Conservation (phyloP, 37 sponge, comb jelly and placozoan species). For the Spongilla lacustris region DNA sequence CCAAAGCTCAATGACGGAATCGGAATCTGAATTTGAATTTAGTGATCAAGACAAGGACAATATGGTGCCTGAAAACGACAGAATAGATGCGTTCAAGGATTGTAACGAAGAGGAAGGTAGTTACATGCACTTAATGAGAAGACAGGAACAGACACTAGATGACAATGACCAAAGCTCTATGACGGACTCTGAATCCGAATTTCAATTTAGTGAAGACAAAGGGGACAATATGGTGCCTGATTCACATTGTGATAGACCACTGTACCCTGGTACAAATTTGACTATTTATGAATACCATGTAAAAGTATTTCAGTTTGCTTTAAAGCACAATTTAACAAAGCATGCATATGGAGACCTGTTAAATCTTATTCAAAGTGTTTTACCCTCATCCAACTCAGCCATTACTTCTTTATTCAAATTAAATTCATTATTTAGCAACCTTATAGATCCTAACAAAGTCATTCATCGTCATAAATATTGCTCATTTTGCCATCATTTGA, state of each 20-base stretch:
- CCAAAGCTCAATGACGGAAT: neutral
- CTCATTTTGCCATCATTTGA: slow-evolving; percentile 1
- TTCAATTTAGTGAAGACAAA: slow-evolving; percentile 1
- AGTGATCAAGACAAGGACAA: neutral
- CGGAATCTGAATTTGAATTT: neutral
- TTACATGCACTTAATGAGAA: neutral
- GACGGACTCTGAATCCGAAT: neutral
- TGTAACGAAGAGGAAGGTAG: neutral
- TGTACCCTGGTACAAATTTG: neutral
- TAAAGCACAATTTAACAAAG: slow-evolving; percentile 1
- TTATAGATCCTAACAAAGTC: neutral
- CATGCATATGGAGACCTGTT: slow-evolving; percentile 1
- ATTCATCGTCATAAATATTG: neutral
- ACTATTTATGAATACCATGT: neutral
- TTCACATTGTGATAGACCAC: neutral
- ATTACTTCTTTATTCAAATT: neutral
- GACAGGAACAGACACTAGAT: neutral
- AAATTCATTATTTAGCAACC: neutral
- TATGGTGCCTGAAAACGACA: neutral
- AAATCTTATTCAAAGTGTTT: neutral
- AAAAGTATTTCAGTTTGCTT: slow-evolving; percentile 1
- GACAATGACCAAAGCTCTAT: neutral
- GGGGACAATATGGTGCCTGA: neutral
- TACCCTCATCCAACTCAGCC: neutral
- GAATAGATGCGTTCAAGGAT: neutral